Percentiles rank a stretch among this genome's conserved stretches.
These are phyloP conservation scores for Agonopterix heracliana DNA, from an alignment of 2,888 invertebrate species.

Conservation along the genomic window DNA sequence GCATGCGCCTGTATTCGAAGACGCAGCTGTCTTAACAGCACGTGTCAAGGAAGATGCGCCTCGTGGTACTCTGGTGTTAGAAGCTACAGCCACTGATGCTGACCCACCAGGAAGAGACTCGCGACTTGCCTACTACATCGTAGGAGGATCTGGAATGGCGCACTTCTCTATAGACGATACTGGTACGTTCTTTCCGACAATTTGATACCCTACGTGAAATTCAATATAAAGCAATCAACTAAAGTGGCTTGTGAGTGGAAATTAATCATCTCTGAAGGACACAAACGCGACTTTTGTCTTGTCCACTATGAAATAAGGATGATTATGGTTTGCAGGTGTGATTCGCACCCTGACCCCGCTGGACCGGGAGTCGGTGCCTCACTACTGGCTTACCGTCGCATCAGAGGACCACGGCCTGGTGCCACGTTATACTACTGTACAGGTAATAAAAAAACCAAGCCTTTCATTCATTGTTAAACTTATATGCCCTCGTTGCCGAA, in stretches of 20 bases:
- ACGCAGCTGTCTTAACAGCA: constrained; percentile 83
- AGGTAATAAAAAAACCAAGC: constrained; percentile 66
- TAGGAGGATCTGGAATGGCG: constrained; percentile 93
- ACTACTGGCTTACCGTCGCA: constrained; percentile 96
- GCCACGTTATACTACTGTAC: constrained; percentile 87
- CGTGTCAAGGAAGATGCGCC: constrained; percentile 88
- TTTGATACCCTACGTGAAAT: background rate
- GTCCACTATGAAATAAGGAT: too few species aligned
- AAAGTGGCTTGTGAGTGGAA: background rate
- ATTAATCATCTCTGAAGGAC: background rate
- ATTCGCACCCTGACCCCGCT: constrained; percentile 89
- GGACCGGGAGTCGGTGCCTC: constrained; percentile 90
- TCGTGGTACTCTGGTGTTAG: constrained; percentile 84
- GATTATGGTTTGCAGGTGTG: constrained; percentile 69
- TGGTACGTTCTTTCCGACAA: constrained; percentile 72
- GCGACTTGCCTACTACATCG: constrained; percentile 88
- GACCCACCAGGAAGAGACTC: constrained; percentile 89
- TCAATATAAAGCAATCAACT: background rate
- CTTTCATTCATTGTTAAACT: too few species aligned
- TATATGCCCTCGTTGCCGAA: too few species aligned
- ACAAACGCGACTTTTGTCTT: background rate
- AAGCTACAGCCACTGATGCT: constrained; percentile 85
- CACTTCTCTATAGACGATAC: constrained; percentile 92
- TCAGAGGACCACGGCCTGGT: constrained; percentile 95
- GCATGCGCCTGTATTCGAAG: constrained; percentile 87